These are phyloP conservation scores for Adineta ricciae DNA, from an alignment of 2,888 invertebrate genomes.

Conservation along the genomic window DNA sequence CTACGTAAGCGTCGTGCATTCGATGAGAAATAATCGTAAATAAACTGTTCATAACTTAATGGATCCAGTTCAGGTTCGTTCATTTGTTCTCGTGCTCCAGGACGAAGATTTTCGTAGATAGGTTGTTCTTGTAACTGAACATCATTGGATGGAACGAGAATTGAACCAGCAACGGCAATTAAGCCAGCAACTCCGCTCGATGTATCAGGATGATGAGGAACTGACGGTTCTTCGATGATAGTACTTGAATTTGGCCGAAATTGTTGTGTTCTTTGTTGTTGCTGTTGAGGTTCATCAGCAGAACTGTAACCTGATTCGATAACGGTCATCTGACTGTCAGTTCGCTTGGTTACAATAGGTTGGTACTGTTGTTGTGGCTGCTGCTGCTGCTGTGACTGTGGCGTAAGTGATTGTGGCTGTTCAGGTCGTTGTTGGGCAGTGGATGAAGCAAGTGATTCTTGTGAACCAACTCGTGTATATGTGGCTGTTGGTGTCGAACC, in stretches of 20 bases:
- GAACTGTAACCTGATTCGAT: constrained; percentile 20
- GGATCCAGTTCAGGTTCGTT: not conserved
- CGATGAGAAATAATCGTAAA: constrained; percentile 9
- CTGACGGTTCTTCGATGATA: not conserved
- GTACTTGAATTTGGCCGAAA: not conserved
- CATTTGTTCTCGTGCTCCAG: not conserved
- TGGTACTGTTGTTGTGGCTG: not conserved
- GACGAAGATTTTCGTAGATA: constrained; percentile 16
- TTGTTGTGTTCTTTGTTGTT: not conserved
- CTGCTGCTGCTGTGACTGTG: not conserved
- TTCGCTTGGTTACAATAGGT: not conserved
- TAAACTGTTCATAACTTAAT: constrained; percentile 11
- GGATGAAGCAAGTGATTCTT: not conserved
- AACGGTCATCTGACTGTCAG: not conserved
- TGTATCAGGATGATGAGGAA: not conserved
- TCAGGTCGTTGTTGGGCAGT: not conserved
- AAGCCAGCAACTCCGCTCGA: not conserved
- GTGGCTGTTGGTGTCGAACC: not conserved
- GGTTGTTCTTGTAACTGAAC: not conserved
- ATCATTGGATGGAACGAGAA: not conserved
- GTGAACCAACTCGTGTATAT: not conserved
- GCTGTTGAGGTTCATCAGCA: not conserved
- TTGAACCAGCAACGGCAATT: not conserved
- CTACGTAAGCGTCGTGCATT: not conserved
- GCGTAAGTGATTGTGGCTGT: too few species aligned